These are phyloP conservation scores for Papilio protenor DNA, from an alignment of 2,888 invertebrate species.

Conservation along the genomic window DNA sequence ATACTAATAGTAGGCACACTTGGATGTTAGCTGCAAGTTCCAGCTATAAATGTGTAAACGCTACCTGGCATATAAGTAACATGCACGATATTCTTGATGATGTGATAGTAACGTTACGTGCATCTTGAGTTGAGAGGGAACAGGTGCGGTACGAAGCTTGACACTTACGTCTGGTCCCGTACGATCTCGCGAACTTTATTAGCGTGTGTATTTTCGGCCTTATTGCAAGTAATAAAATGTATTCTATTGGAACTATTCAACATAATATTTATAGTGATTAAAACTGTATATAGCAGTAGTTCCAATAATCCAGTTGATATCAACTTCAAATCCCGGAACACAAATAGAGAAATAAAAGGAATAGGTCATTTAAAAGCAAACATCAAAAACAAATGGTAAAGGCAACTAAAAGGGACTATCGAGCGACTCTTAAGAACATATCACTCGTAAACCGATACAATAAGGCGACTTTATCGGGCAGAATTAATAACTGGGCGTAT, in stretches of 20 bases:
- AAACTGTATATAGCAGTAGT: not conserved
- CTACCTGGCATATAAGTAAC: no score
- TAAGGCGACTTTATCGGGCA: slow-evolving; percentile 75
- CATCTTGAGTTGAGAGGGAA: no score
- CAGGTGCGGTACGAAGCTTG: not conserved
- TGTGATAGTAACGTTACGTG: no score
- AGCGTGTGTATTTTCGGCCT: no score
- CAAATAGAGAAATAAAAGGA: slow-evolving; percentile 45
- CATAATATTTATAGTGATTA: slow-evolving; percentile 5
- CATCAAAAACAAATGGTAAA: slow-evolving; percentile 29
- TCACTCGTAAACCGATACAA: slow-evolving; percentile 54
- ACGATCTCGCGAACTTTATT: no score
- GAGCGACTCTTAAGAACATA: slow-evolving; percentile 47
- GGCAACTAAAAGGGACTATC: slow-evolving; percentile 47
- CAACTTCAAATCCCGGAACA: slow-evolving; percentile 4
- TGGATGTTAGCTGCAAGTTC: no score
- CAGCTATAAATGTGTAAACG: no score
- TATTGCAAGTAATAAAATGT: not conserved
- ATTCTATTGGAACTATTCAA: not conserved
- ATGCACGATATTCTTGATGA: no score
- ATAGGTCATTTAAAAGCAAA: slow-evolving; percentile 35
- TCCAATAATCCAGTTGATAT: not conserved
- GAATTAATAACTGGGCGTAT: slow-evolving; percentile 78
- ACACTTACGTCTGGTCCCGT: no score
- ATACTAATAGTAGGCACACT: no score